Percentiles rank a stretch among this genome's conserved stretches.
Evolutionary conservation across 2,888 invertebrate species (phyloP).

Genomic region (Eristalinus aeneus): DNA sequence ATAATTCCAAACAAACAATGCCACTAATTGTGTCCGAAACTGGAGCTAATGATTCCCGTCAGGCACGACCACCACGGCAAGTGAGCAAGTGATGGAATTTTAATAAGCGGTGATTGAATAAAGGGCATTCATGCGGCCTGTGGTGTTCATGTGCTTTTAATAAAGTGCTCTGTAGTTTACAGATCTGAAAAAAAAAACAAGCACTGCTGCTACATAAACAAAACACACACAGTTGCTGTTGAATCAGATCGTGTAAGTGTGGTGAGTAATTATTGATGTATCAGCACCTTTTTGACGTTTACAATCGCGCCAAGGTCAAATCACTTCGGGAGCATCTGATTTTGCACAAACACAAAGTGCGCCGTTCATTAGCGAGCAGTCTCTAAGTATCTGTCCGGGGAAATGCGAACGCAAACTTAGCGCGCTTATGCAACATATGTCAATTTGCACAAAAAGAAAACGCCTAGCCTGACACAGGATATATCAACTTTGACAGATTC

Average conservation of each 20-base stretch:
- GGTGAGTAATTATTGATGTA: not conserved
- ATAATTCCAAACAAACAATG: not conserved
- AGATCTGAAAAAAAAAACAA: not conserved
- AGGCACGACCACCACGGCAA: slow-evolving; percentile 10
- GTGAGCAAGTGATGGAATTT: slow-evolving; percentile 48
- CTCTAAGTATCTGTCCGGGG: not conserved
- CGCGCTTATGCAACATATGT: not conserved
- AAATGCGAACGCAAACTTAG: not conserved
- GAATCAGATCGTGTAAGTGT: not conserved
- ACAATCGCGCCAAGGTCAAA: not conserved
- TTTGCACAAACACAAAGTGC: not conserved
- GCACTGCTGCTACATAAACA: not conserved
- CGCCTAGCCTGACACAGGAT: not conserved
- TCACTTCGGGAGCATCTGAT: not conserved
- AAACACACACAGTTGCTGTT: not conserved
- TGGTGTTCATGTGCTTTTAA: slow-evolving; percentile 4
- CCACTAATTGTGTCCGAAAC: slow-evolving; percentile 19
- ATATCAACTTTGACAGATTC: not conserved
- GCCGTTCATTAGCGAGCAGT: not conserved
- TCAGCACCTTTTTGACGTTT: not conserved
- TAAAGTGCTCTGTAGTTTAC: not conserved
- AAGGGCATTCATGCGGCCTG: slow-evolving; percentile 4
- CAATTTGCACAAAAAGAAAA: not conserved
- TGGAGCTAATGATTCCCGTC: slow-evolving; percentile 23
- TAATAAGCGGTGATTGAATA: slow-evolving; percentile 55